Evolutionary conservation across 2,797 vertebrate genomes (phyloP), one percentile per base, ranked within the genome.

Genomic region (Esox masquinongy): DNA sequence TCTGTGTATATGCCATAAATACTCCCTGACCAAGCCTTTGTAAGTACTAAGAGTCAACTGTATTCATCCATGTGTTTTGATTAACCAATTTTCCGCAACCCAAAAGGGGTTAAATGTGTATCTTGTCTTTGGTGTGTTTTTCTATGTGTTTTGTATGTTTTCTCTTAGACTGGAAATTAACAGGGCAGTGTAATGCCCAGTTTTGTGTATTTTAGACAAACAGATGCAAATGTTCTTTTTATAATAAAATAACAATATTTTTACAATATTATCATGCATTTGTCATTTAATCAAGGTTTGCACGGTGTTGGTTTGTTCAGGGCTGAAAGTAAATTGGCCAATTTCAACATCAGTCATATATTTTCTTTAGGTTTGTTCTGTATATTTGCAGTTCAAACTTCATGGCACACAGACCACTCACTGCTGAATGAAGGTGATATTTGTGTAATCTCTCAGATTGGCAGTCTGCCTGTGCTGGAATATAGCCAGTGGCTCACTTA

Each of bases 161-260:
- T 12, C 12, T 5, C 9, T 1, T 64, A 80, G 74, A 68, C 72
- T 36, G 36, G 63, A 51, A 63, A 19, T 29, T 4, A 31, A 43
- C 59, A 19, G 0, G 24, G 36, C 15, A 34, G 17, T 1, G 59
- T 66, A 16, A 36, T 36, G 64, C 61, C 43, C 68, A 77, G 69
- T 68, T 16, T 50, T 31, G 19, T 82, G 77, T 12, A 34, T 77
- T 56, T 61, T 53, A 51, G 50, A 51, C 5, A 31, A n/a, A 61
- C 64, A 39, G 47, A 0, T 4, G 5, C 74, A 76, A 72, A 47
- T 69, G 39, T 26, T 49, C 26, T 31, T 86, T 88, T 87, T 77
- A 83, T 82, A 86, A 86, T 85, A 88, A 87, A 89, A 76, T 61
- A 0, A 31, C 17, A 75, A 47, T 82, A 73, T 85, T 88, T 90